Percentiles rank a stretch among this genome's conserved stretches.
phyloP scores from a whole-genome alignment of 2,888 invertebrate genomes.

The Melieria omissa region DNA sequence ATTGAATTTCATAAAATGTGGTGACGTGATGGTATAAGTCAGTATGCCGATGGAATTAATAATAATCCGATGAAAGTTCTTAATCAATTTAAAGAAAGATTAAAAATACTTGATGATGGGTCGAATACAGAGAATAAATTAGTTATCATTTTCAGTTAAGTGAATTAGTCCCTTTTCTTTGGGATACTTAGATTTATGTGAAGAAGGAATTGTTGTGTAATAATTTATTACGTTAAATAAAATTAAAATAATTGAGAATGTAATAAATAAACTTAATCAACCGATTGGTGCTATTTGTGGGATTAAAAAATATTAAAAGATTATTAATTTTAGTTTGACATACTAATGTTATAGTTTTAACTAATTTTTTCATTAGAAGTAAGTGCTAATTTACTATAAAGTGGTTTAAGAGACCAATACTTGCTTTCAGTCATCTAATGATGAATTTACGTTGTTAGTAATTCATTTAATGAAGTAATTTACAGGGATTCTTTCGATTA shows the following conservation, averaged over 20 bases:
- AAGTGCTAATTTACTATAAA: constrained; percentile 73
- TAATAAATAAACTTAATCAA: constrained; percentile 67
- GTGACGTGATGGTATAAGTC: constrained; percentile 70
- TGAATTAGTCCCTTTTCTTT: constrained; percentile 48
- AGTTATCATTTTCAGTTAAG: constrained; percentile 74
- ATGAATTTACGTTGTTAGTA: constrained; percentile 64
- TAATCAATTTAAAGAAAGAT: constrained; percentile 72
- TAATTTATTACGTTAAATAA: constrained; percentile 70
- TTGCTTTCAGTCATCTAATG: constrained; percentile 74
- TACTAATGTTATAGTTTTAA: constrained; percentile 72
- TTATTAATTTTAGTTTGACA: constrained; percentile 77
- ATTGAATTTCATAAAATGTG: constrained; percentile 67
- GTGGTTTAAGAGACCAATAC: constrained; percentile 78
- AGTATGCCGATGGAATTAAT: constrained; percentile 69
- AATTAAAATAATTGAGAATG: constrained; percentile 66
- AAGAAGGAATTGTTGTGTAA: constrained; percentile 65
- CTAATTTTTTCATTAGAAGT: constrained; percentile 73
- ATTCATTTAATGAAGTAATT: constrained; percentile 72
- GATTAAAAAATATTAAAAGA: constrained; percentile 72
- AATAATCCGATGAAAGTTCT: constrained; percentile 67
- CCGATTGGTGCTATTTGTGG: constrained; percentile 77
- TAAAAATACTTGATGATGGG: constrained; percentile 69
- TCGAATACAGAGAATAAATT: constrained; percentile 78
- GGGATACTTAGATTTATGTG: constrained; percentile 57
- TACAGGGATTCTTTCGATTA: constrained; percentile 70